Percentiles rank a stretch among this genome's conserved stretches.
Conservation (phyloP, 1,140 invertebrate genomes). For the Anagrus nilaparvatae region DNA sequence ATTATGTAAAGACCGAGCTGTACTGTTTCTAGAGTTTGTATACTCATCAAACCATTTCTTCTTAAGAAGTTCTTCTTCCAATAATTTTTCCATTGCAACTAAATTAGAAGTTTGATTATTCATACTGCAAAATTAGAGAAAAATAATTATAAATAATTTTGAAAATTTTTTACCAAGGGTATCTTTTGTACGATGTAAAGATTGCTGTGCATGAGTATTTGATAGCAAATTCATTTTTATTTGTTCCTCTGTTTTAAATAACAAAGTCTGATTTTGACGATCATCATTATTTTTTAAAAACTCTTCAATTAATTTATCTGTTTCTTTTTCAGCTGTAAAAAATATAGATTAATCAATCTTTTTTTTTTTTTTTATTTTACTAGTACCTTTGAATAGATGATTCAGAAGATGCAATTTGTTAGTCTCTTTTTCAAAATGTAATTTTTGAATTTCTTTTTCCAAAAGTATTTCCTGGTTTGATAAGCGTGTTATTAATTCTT, state of each 20-base stretch:
- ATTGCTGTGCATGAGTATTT: slow-evolving; percentile 40
- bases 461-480: slow-evolving; percentile 52
- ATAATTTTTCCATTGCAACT: slow-evolving; percentile 54
- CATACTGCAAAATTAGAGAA: neutral
- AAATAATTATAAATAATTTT: slow-evolving; percentile 6
- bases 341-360: slow-evolving; percentile 4
- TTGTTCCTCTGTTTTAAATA: slow-evolving; percentile 52
- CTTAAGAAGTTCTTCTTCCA: slow-evolving; percentile 51
- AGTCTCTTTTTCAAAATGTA: slow-evolving; percentile 52
- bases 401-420: slow-evolving; percentile 48
- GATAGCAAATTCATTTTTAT: slow-evolving; percentile 51
- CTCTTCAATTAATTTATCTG: slow-evolving; percentile 53
- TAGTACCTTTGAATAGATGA: slow-evolving; percentile 35
- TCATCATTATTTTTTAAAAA: slow-evolving; percentile 48
- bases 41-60: slow-evolving; percentile 48
- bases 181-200: slow-evolving; percentile 34
- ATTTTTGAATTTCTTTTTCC: slow-evolving; percentile 52
- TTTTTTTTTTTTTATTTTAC: too few relatives aligned
- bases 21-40: slow-evolving; percentile 47
- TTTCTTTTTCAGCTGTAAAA: slow-evolving; percentile 49
- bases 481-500: slow-evolving; percentile 52
- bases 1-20: slow-evolving; percentile 46
- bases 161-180: slow-evolving; percentile 29
- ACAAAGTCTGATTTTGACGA: slow-evolving; percentile 48
- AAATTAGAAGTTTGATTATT: slow-evolving; percentile 26